A percentile compares a stretch with the other conserved stretches of the same genome.
phyloP scores from a whole-genome alignment of 2,888 invertebrate species.

The Euphydryas editha region DNA sequence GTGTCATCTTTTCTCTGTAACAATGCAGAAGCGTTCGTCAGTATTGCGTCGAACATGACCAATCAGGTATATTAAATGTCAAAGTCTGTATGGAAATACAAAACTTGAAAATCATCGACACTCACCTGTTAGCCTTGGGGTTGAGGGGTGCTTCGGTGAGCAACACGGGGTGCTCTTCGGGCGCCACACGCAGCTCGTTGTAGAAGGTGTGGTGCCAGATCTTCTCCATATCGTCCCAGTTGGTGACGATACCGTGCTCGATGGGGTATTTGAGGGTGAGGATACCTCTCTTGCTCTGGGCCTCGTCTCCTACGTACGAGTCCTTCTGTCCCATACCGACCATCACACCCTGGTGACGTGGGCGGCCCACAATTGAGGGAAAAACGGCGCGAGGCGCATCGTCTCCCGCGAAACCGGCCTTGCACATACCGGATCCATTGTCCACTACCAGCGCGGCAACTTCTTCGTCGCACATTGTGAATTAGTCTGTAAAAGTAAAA shows the following conservation, averaged over 20 bases:
- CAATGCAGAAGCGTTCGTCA: constrained; percentile 38
- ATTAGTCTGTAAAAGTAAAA: constrained; percentile 63
- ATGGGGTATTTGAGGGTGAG: constrained; percentile 97
- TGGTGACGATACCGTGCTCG: constrained; percentile 95
- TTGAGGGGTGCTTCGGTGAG: constrained; percentile 95
- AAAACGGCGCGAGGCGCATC: constrained; percentile 98
- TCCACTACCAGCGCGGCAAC: constrained; percentile 96
- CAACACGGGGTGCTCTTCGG: constrained; percentile 96
- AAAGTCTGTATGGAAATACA: constrained; percentile 76
- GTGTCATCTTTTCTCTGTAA: constrained; percentile 93
- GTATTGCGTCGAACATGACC: constrained; percentile 93
- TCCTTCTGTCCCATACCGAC: constrained; percentile 99
- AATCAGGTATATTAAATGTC: constrained; percentile 93
- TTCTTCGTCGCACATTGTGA: constrained; percentile 85
- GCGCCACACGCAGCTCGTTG: constrained; percentile 95
- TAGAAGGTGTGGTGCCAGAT: constrained; percentile 97
- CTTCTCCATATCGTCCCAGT: constrained; percentile 97
- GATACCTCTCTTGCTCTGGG: constrained; percentile 98
- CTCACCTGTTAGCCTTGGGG: constrained; percentile 90
- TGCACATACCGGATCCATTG: constrained; percentile 99
- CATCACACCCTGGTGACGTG: constrained; percentile 97
- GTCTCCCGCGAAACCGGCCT: constrained; percentile 98
- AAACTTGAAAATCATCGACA: background rate
- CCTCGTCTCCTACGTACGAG: constrained; percentile 98
- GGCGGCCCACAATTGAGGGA: constrained; percentile 97